Evolutionary conservation across 2,888 invertebrate genomes (phyloP).

Genomic region (Machimus atricapillus): DNA sequence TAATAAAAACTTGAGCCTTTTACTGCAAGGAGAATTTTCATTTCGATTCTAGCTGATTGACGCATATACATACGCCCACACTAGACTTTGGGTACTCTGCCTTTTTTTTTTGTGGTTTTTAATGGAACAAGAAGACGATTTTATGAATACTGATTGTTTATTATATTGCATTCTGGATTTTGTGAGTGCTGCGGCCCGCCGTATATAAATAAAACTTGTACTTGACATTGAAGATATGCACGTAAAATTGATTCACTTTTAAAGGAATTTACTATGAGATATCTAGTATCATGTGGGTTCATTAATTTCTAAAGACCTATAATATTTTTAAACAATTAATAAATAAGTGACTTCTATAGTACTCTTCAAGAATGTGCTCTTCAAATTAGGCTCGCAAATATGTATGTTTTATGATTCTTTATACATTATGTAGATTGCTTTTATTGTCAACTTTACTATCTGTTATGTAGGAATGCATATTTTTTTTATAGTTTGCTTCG

Average conservation of each 20-base stretch:
- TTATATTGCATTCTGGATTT: not conserved
- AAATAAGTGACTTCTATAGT: too few species aligned
- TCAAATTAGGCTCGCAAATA: too few species aligned
- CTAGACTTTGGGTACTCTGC: not conserved
- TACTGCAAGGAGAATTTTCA: not conserved
- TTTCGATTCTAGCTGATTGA: not conserved
- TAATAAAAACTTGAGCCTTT: not conserved
- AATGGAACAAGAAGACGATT: not conserved
- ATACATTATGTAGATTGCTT: not conserved
- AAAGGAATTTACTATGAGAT: not conserved
- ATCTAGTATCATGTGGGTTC: not conserved
- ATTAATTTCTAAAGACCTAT: too few species aligned
- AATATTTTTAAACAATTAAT: too few species aligned
- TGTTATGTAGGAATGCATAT: too few species aligned
- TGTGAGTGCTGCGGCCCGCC: too few species aligned
- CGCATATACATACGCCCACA: not conserved
- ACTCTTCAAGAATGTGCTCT: too few species aligned
- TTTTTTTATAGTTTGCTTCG: too few species aligned
- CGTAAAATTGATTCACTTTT: not conserved
- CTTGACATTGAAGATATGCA: not conserved
- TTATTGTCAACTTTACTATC: not conserved
- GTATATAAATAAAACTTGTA: not conserved
- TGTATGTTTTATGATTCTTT: not conserved
- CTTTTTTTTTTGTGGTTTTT: not conserved
- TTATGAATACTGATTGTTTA: not conserved